Conservation (phyloP, 2,888 invertebrate genomes). For the Rotaria socialis region DNA sequence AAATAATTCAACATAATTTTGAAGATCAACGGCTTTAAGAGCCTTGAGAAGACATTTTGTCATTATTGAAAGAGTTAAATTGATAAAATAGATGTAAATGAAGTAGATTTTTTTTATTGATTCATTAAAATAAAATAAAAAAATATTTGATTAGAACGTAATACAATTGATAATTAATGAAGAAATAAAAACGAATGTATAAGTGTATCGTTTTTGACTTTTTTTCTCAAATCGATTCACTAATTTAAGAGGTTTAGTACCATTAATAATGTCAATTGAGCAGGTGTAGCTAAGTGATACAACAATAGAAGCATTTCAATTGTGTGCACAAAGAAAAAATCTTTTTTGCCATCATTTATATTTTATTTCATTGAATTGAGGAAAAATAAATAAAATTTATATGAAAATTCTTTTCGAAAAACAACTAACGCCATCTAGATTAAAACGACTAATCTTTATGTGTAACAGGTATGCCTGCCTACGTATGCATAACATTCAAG, state of each 20-base stretch:
- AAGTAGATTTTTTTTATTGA: background rate
- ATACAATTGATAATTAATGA: background rate
- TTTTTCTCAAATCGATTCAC: background rate
- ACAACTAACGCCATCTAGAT: background rate
- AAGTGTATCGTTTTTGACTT: background rate
- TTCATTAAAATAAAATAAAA: background rate
- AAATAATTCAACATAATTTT: conserved; percentile 8
- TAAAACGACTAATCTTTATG: background rate
- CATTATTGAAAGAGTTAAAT: background rate
- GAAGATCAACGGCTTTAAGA: conserved; percentile 34
- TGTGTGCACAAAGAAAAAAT: background rate
- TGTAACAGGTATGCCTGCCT: too few species aligned
- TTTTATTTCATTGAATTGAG: background rate
- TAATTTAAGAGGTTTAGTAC: background rate
- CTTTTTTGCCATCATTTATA: background rate
- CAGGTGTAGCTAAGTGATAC: background rate
- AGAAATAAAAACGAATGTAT: background rate
- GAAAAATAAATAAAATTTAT: background rate
- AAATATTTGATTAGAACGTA: background rate
- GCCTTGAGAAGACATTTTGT: conserved; percentile 24
- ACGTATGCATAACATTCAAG: too few species aligned
- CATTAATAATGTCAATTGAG: background rate
- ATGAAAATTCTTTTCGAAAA: background rate
- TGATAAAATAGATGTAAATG: background rate
- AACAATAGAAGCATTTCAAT: background rate